Evolutionary conservation across 2,888 invertebrate genomes (phyloP).

Genomic region (Tachystola acroxantha): DNA sequence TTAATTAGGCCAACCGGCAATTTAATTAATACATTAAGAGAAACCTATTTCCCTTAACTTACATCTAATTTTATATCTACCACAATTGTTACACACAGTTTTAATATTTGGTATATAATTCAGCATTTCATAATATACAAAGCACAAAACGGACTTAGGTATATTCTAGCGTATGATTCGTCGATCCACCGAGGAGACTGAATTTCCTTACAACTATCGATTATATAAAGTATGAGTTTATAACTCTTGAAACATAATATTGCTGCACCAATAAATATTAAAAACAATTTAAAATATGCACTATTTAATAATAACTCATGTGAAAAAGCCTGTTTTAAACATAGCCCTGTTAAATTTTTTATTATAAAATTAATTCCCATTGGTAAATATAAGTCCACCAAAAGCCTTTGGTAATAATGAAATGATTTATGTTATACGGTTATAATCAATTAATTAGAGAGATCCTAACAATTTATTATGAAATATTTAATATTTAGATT

Average conservation of each 20-base stretch:
- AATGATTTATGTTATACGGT: conserved; percentile 10
- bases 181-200: conserved; percentile 57
- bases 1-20: too few relatives aligned
- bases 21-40: too few relatives aligned
- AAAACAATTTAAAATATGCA: conserved; percentile 31
- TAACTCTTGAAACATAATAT: conserved; percentile 43
- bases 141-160: conserved; percentile 72
- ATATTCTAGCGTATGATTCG: conserved; percentile 76
- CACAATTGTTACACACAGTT: too few relatives aligned
- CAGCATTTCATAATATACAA: conserved; percentile 63
- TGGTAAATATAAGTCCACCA: conserved; percentile 52
- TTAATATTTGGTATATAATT: conserved; percentile 57
- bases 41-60: too few relatives aligned
- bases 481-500: conserved; percentile 26
- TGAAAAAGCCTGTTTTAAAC: conserved; percentile 19
- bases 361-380: conserved; percentile 24
- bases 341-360: conserved; percentile 11
- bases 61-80: too few relatives aligned
- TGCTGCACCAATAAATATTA: conserved; percentile 49
- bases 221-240: conserved; percentile 46
- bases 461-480: conserved; percentile 45
- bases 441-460: conserved; percentile 23
- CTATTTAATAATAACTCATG: conserved; percentile 3
- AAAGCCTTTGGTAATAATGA: conserved; percentile 36
- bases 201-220: conserved; percentile 18